Evolutionary conservation across 2,888 invertebrate genomes (phyloP).

Genomic region (Acleris holmiana): DNA sequence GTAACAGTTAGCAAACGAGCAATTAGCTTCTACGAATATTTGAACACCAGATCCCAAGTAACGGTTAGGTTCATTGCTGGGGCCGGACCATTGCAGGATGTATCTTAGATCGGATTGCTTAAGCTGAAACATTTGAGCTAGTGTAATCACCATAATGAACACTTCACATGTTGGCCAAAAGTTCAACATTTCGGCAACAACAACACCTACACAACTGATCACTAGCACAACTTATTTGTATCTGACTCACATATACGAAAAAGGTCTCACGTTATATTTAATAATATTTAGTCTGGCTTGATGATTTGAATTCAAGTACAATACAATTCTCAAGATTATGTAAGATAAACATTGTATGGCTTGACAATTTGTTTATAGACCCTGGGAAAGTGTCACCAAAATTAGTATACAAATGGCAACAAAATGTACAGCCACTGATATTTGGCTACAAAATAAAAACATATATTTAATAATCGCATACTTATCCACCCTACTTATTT

Average conservation of each 20-base stretch:
- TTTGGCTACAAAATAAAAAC: too few relatives aligned
- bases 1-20: constrained; percentile 4
- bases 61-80: neutral
- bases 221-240: neutral
- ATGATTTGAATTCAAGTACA: neutral
- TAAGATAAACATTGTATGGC: neutral
- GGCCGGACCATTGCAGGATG: constrained; percentile 3
- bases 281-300: too few relatives aligned
- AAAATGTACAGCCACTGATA: too few relatives aligned
- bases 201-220: neutral
- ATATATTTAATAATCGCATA: too few relatives aligned
- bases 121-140: neutral
- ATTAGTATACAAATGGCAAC: too few relatives aligned
- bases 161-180: neutral
- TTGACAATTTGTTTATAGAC: too few relatives aligned
- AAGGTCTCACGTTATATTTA: too few relatives aligned
- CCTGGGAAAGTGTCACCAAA: too few relatives aligned
- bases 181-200: neutral
- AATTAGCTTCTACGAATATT: neutral
- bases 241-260: neutral
- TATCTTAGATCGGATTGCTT: neutral
- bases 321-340: neutral
- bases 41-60: neutral
- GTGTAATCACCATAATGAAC: neutral
- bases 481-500: too few relatives aligned